These are phyloP conservation scores for Bombus haemorrhoidalis DNA, from an alignment of 1,140 invertebrate genomes.

Conservation along the genomic window DNA sequence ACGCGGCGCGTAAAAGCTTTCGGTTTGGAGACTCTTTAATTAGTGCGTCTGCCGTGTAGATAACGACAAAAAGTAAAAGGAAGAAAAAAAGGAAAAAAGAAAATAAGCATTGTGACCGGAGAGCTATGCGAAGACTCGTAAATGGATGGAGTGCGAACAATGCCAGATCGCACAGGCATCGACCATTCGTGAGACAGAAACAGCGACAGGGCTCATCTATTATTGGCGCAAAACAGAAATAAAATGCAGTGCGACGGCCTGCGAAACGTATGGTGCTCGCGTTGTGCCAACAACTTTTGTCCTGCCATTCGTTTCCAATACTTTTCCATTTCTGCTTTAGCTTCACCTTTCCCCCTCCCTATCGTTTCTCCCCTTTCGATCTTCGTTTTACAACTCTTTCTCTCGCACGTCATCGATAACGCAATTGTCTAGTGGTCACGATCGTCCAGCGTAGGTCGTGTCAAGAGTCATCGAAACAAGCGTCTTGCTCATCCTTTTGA, in stretches of 20 bases:
- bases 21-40: constrained; percentile 60
- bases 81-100: constrained; percentile 24
- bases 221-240: constrained; percentile 74
- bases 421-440: background rate
- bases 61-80: constrained; percentile 22
- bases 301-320: constrained; percentile 15
- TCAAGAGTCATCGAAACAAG: background rate
- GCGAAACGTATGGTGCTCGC: constrained; percentile 61
- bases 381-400: too few species aligned
- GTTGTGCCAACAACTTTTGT: constrained; percentile 60
- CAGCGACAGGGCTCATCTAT: constrained; percentile 68
- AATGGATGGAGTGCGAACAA: constrained; percentile 63
- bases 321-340: background rate
- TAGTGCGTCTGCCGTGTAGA: constrained; percentile 58
- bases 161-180: constrained; percentile 55
- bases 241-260: constrained; percentile 70
- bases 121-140: constrained; percentile 60
- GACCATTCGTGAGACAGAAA: constrained; percentile 51
- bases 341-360: too few species aligned
- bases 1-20: constrained; percentile 15
- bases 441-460: background rate
- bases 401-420: background rate
- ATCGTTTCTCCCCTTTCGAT: background rate
- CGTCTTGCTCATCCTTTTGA: background rate
- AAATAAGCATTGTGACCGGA: constrained; percentile 62